Conservation (phyloP, 2,888 invertebrate species). For the Agriopis marginaria region DNA sequence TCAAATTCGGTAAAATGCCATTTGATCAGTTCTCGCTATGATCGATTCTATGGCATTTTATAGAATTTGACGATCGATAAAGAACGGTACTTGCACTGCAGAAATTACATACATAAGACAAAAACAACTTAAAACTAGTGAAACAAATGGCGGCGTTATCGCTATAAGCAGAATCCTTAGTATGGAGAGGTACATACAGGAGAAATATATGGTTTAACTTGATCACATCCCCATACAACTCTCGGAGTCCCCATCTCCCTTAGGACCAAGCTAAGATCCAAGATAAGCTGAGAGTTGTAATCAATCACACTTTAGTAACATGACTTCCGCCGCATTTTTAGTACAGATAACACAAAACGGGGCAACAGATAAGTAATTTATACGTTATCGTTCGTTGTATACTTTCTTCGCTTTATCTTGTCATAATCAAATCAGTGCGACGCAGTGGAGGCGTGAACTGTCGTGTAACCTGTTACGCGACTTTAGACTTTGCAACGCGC, state of each 20-base stretch:
- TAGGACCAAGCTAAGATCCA: slow-evolving; percentile 11
- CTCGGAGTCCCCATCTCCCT: slow-evolving; percentile 1
- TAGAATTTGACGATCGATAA: too few species aligned
- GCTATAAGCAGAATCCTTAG: neutral
- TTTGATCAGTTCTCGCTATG: too few species aligned
- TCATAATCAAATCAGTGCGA: slow-evolving; percentile 67
- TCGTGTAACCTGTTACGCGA: slow-evolving; percentile 40
- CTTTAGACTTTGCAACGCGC: slow-evolving; percentile 40
- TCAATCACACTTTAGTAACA: slow-evolving; percentile 49
- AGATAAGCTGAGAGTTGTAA: slow-evolving; percentile 34
- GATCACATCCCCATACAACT: neutral
- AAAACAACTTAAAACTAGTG: too few species aligned
- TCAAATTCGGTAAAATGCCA: too few species aligned
- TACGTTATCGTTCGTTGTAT: slow-evolving; percentile 72
- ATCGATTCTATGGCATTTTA: too few species aligned
- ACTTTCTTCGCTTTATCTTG: slow-evolving; percentile 68
- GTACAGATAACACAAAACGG: slow-evolving; percentile 70
- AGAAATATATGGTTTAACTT: neutral
- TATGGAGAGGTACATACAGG: neutral
- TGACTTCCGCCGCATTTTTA: slow-evolving; percentile 68
- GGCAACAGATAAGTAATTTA: slow-evolving; percentile 68
- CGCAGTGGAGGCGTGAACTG: slow-evolving; percentile 27
- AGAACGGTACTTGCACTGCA: too few species aligned
- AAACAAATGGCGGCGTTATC: too few species aligned
- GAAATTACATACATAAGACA: too few species aligned